A percentile compares a stretch with the other conserved stretches of the same genome.
Conservation (phyloP, 2,113 vertebrate species). For the Hydropotes inermis region DNA sequence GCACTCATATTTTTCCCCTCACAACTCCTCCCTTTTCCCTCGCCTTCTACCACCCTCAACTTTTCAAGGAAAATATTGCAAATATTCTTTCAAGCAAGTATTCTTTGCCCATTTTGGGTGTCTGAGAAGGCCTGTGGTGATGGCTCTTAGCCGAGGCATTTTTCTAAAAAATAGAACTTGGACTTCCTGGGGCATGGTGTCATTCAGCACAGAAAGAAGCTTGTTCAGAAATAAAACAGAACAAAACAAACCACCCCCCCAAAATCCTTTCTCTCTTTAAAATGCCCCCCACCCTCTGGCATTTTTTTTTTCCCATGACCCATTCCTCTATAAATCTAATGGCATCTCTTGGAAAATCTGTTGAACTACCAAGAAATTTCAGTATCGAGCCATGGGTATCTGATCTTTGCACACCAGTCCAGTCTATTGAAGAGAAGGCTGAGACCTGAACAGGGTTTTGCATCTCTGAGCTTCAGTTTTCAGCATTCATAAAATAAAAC, state of each 20-base stretch:
- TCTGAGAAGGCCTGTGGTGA: constrained; percentile 53
- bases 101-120: constrained; percentile 65
- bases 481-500: neutral
- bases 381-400: neutral
- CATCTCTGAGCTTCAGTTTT: neutral
- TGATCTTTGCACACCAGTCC: neutral
- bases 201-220: neutral
- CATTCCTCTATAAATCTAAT: neutral
- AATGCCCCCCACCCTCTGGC: neutral
- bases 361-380: neutral
- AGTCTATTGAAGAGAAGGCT: neutral
- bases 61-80: constrained; percentile 68
- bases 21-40: constrained; percentile 51
- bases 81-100: constrained; percentile 61
- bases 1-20: neutral
- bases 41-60: constrained; percentile 50
- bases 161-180: constrained; percentile 60
- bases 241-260: neutral
- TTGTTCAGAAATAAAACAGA: neutral
- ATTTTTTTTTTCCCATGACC: neutral
- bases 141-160: constrained; percentile 54
- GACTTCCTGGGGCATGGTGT: constrained; percentile 13
- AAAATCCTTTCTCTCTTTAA: neutral
- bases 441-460: neutral
- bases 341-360: neutral